phyloP scores from a whole-genome alignment of 2,888 invertebrate species.

The Linnaemya vulpina region DNA sequence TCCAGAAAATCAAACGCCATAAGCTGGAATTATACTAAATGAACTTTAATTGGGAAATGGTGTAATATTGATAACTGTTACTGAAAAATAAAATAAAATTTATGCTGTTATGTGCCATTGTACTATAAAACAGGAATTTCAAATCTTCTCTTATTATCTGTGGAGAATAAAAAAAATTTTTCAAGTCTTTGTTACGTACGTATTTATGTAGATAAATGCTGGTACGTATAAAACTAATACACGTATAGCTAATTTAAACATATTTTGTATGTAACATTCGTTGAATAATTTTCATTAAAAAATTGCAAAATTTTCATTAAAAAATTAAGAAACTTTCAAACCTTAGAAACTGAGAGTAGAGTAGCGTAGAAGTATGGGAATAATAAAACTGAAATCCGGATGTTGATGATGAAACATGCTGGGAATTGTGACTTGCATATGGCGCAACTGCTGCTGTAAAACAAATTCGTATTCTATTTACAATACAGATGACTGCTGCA shows the following conservation, averaged over 20 bases:
- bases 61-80: conserved; percentile 1
- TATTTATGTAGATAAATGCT: too few relatives aligned
- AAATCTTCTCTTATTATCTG: neutral
- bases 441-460: conserved; percentile 44
- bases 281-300: neutral
- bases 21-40: neutral
- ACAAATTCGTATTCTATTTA: conserved; percentile 46
- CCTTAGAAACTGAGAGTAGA: conserved; percentile 24
- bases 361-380: conserved; percentile 1
- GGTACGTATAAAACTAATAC: too few relatives aligned
- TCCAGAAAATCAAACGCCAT: too few relatives aligned
- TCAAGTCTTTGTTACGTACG: too few relatives aligned
- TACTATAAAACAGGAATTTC: conserved; percentile 17
- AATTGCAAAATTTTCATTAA: conserved; percentile 36
- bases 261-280: conserved; percentile 30
- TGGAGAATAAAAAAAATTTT: neutral
- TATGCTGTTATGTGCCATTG: conserved; percentile 14
- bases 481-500: conserved; percentile 23
- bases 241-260: conserved; percentile 3
- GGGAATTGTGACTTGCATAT: conserved; percentile 60
- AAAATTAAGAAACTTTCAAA: conserved; percentile 37
- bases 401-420: conserved; percentile 57
- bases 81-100: conserved; percentile 22
- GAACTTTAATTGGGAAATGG: conserved; percentile 6
- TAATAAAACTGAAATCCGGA: conserved; percentile 48